These are phyloP conservation scores for Amphiprion clarkii DNA, from an alignment of 2,797 vertebrate species.

Conservation along the genomic window DNA sequence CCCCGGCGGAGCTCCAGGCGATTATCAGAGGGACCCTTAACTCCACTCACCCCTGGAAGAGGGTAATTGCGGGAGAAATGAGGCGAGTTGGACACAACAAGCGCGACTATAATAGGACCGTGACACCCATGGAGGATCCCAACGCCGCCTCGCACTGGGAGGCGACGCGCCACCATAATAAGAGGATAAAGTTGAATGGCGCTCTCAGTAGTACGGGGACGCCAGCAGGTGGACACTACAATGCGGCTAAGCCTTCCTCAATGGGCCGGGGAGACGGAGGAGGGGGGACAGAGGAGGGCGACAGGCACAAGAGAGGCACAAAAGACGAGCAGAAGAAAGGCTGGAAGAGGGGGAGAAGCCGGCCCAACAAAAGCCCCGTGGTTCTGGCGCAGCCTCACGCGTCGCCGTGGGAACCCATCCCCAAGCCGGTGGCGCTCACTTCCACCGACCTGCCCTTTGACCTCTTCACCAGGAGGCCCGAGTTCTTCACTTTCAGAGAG, in stretches of 20 bases:
- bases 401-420: conserved; percentile 80
- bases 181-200: conserved; percentile 84
- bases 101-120: conserved; percentile 64
- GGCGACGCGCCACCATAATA: conserved; percentile 73
- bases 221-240: conserved; percentile 82
- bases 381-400: conserved; percentile 63
- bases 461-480: conserved; percentile 78
- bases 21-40: conserved; percentile 57
- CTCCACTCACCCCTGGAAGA: conserved; percentile 72
- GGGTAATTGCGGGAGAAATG: conserved; percentile 54
- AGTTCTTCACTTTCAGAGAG: conserved; percentile 83
- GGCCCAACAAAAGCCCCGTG: conserved; percentile 70
- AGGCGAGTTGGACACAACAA: conserved; percentile 70
- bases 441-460: conserved; percentile 85
- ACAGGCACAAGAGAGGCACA: conserved; percentile 83
- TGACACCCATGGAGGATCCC: conserved; percentile 67
- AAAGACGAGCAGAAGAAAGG: conserved; percentile 84
- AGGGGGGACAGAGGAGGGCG: conserved; percentile 70
- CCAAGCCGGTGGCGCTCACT: conserved; percentile 83
- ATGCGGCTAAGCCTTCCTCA: conserved; percentile 77
- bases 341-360: conserved; percentile 74
- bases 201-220: conserved; percentile 75
- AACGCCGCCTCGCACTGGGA: conserved; percentile 66
- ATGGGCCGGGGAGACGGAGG: conserved; percentile 58
- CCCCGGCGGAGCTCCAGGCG: conserved; percentile 52